phyloP scores from a whole-genome alignment of 1,140 invertebrate genomes.

The Ephestia elutella region DNA sequence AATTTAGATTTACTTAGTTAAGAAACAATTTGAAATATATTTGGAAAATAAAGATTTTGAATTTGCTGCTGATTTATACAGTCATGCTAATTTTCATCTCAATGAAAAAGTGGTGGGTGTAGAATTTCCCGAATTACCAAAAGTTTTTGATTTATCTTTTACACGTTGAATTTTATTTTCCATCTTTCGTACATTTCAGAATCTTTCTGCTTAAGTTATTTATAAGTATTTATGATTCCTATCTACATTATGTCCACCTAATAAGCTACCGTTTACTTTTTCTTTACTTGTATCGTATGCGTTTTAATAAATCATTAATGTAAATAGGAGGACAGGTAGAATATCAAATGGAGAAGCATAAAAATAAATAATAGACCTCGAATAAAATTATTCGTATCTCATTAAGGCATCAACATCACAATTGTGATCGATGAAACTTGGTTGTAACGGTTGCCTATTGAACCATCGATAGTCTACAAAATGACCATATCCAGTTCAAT shows the following conservation, averaged over 20 bases:
- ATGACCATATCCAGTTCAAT: not conserved
- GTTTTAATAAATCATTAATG: not conserved
- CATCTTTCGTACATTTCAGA: no score
- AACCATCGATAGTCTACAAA: not conserved
- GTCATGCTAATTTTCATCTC: no score
- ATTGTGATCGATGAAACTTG: not conserved
- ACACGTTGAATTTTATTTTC: no score
- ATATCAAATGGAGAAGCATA: not conserved
- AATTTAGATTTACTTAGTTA: no score
- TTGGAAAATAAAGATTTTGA: no score
- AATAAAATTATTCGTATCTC: slow-evolving; percentile 1
- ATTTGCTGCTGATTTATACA: no score
- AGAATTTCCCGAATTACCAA: no score
- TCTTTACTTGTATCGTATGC: not conserved
- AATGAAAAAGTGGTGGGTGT: no score
- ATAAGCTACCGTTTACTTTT: not conserved
- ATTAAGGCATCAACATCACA: not conserved
- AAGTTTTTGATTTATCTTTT: no score
- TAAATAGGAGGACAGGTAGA: not conserved
- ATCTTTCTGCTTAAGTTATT: no score
- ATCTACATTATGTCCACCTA: not conserved
- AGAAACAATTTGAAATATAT: no score
- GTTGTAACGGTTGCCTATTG: not conserved
- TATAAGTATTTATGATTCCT: not conserved
- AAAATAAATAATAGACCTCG: slow-evolving; percentile 2